phyloP scores from a whole-genome alignment of 2,797 vertebrate genomes.

The Dromococcyx pavoninus region DNA sequence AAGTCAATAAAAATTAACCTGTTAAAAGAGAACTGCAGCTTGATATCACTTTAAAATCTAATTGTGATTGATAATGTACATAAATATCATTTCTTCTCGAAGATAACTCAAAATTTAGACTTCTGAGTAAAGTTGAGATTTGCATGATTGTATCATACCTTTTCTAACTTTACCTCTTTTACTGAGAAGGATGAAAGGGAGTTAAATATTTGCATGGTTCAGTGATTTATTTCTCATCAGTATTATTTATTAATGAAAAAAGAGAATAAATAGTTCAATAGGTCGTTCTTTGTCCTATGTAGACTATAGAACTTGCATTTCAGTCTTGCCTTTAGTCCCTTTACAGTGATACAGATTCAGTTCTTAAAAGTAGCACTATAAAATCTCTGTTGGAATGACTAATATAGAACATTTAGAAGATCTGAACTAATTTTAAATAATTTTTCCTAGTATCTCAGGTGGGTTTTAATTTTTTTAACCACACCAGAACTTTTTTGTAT shows the following conservation, averaged over 20 bases:
- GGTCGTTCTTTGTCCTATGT: not conserved
- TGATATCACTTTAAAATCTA: not conserved
- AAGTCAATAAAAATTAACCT: not conserved
- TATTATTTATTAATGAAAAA: not conserved
- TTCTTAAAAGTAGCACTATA: not conserved
- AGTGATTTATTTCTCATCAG: not conserved
- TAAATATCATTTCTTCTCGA: not conserved
- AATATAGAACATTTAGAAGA: not conserved
- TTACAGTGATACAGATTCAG: not conserved
- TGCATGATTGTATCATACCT: not conserved
- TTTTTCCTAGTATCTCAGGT: not conserved
- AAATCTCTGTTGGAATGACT: not conserved
- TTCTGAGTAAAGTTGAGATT: not conserved
- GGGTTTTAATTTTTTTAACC: not conserved
- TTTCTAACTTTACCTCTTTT: not conserved
- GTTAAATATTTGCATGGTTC: not conserved
- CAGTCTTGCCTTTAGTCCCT: not conserved
- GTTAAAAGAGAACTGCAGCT: not conserved
- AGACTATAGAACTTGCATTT: not conserved
- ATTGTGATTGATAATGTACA: rapidly evolving
- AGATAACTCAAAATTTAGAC: not conserved
- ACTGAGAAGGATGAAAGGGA: not conserved
- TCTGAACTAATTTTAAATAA: not conserved
- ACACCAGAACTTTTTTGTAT: not conserved
- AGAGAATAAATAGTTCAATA: not conserved